A percentile compares a stretch with the other conserved stretches of the same genome.
phyloP scores from a whole-genome alignment of 1,140 invertebrate genomes.

The Saxidomus purpurata region DNA sequence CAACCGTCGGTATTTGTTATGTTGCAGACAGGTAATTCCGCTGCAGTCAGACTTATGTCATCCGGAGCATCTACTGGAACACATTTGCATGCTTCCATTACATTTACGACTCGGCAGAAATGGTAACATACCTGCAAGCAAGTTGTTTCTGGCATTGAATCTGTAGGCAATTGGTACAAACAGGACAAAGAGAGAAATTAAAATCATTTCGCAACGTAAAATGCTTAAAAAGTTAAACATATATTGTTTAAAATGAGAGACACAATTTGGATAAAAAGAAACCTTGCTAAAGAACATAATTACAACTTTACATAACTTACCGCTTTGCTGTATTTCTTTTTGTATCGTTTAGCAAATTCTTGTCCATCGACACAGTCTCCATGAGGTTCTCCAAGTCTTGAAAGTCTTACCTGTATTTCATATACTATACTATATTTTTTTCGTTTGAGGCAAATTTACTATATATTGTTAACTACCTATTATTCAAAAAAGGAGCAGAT shows the following conservation, averaged over 20 bases:
- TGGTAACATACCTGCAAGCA: constrained; percentile 24
- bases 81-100: constrained; percentile 32
- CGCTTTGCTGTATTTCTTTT: constrained; percentile 13
- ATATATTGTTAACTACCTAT: too few relatives aligned
- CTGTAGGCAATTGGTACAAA: too few relatives aligned
- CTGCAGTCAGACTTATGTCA: background rate
- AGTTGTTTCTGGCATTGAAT: background rate
- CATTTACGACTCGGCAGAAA: constrained; percentile 35
- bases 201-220: too few relatives aligned
- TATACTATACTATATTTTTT: too few relatives aligned
- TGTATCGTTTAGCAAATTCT: constrained; percentile 7
- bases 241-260: too few relatives aligned
- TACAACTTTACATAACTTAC: background rate
- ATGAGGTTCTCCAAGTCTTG: background rate
- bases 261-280: too few relatives aligned
- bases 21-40: background rate
- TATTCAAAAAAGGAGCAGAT: too few relatives aligned
- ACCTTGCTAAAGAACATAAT: too few relatives aligned
- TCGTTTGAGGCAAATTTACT: too few relatives aligned
- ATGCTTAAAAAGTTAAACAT: too few relatives aligned
- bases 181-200: too few relatives aligned
- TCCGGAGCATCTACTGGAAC: constrained; percentile 11
- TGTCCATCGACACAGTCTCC: constrained; percentile 30
- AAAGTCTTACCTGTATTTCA: constrained; percentile 5
- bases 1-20: background rate